phyloP scores from a whole-genome alignment of 2,888 invertebrate genomes.

The Phyllotreta cruciferae region DNA sequence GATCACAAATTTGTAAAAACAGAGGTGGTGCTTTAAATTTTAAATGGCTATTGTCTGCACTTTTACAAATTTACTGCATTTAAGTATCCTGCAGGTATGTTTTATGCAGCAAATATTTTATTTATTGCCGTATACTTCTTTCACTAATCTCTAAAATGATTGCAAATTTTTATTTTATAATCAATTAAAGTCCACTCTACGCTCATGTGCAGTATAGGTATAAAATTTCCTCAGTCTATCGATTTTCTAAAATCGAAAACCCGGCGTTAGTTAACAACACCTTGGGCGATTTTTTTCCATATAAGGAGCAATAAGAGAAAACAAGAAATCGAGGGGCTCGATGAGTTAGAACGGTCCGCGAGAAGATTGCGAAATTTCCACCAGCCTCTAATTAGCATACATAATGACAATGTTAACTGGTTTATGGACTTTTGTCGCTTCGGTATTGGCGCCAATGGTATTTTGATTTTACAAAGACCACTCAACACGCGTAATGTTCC shows the following conservation, averaged over 20 bases:
- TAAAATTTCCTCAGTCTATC: conserved; percentile 24
- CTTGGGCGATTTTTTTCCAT: conserved; percentile 31
- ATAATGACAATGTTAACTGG: conserved; percentile 14
- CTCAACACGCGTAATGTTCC: not conserved
- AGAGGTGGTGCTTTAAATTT: conserved; percentile 17
- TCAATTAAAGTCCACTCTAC: not conserved
- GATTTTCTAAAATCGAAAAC: conserved; percentile 22
- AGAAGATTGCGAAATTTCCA: conserved; percentile 27
- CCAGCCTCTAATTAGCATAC: conserved; percentile 18
- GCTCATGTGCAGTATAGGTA: not conserved
- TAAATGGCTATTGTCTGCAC: not conserved
- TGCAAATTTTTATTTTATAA: no score
- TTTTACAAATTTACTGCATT: no score
- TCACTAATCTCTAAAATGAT: no score
- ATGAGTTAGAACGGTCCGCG: conserved; percentile 11
- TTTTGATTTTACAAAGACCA: not conserved
- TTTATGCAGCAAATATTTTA: no score
- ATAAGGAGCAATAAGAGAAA: conserved; percentile 36
- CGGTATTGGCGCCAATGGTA: conserved; percentile 29
- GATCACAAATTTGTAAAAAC: not conserved
- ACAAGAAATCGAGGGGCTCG: conserved; percentile 22
- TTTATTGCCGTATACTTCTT: no score
- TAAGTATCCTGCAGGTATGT: no score
- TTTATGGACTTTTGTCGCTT: conserved; percentile 17
- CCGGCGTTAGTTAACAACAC: conserved; percentile 10